Base-by-base conservation (phyloP, 2,888 invertebrate genomes). In the Tetheella fluctuosa region DNA sequence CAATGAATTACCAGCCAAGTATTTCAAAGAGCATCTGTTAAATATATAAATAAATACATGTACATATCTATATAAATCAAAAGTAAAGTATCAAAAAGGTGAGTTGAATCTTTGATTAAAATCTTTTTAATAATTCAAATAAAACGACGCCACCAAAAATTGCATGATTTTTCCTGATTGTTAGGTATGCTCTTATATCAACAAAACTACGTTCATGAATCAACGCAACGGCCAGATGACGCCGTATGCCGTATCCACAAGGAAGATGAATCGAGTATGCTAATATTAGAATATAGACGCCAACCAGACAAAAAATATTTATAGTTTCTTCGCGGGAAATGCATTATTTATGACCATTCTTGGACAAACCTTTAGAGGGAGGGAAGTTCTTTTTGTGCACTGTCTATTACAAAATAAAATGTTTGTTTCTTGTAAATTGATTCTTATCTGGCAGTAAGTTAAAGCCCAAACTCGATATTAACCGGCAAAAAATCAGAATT, bases 1-100 rank as follows among this genome's bases (percentile, higher is more conserved):
- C 66, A 64, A 66, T 61, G 74, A 76, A 76, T 76, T 71, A 73
- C 70, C 74, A 80, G 80, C 80, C 80, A 75, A 73, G 61, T 69
- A 76, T 73, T 71, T 74, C 73, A 64, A 59, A 62, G 69, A 64
- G 67, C 60, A 74, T 71, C 67, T 53, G 13, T 64, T 64, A 57
- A 52, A 53, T 60, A 55, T 57, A 58, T 59, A 59, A 56, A 39
- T 20, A 39, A 23, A 59, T n/a, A 53, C 48, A 57, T 23, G 4
- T 3, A 17, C 0, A 48, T 7, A 15, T n/a, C n/a, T n/a, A 48
- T 8, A 48, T 15, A 17, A 48, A 17, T 20, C n/a, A 2, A 6
- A 25, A 25, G 25, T 4, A 25, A 25, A 25, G 25, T 25, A n/a
- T n/a, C n/a, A n/a, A n/a, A n/a, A n/a, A n/a, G n/a, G n/a, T n/a